Base-by-base conservation (phyloP, 1,140 invertebrate genomes). In the Chironomus tepperi region DNA sequence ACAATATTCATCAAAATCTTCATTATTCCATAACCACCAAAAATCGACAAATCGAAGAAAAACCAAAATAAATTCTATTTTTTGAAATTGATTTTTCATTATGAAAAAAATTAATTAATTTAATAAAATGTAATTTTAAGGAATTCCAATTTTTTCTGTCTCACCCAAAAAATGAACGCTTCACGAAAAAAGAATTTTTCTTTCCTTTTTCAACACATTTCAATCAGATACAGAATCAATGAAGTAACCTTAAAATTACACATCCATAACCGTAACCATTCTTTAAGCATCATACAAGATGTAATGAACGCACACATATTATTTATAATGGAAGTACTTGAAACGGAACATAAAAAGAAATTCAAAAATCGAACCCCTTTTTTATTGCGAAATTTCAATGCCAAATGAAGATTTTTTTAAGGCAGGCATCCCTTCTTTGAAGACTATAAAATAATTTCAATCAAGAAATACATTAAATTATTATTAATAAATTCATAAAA, bases 71-170 rank as follows among this genome's bases (percentile, higher is more conserved):
- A 57, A 12, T 34, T 34, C 24, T 2, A 34, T 1, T 57, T 57
- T 15, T n/a, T 57, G 47, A 57, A 57, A 57, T 57, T 57, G 47
- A 57, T 57, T 57, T 57, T 57, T 57, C 47, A 57, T 57, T 57
- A 57, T 57, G 47, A 57, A 1, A 12, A 12, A 57, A 57, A 57
- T 57, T 57, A 57, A 57, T 57, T 57, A 57, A 57, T 57, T 15
- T 57, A 57, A 57, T 0, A 15, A 57, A 57, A 57, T 57, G 47
- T 57, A 57, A 57, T 57, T 57, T 57, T 57, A 57, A 57, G 47
- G 47, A 57, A 57, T 57, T 57, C 47, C 47, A 57, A 57, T 57
- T 57, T 57, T n/a, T 12, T 34, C 24, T 34, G 24, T 34, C 24
- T 34, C 24, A 34, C 5, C 24, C n/a, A n/a, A 47, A n/a, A 12